Percentiles rank a stretch among this genome's conserved stretches.
phyloP scores from a whole-genome alignment of 2,888 invertebrate species.

The Maniola hyperantus region DNA sequence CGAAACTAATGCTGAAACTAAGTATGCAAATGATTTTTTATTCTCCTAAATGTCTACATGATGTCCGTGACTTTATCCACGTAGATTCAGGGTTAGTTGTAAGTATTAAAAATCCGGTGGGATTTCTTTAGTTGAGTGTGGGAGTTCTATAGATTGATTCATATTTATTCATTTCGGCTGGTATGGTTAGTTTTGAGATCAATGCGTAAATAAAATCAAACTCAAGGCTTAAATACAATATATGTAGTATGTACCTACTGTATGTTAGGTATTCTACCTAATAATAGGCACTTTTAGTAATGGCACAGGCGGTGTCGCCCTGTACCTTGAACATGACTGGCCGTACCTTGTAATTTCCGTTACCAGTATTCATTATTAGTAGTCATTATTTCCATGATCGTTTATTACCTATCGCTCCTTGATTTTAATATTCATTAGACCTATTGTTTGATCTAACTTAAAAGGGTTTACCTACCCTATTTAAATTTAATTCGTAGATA shows the following conservation, averaged over 20 bases:
- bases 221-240: too few species aligned
- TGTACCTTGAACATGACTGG: conserved; percentile 71
- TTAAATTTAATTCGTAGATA: conserved; percentile 21
- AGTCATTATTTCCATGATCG: conserved; percentile 63
- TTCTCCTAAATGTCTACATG: too few species aligned
- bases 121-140: too few species aligned
- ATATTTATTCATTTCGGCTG: too few species aligned
- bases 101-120: too few species aligned
- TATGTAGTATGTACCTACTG: too few species aligned
- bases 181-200: too few species aligned
- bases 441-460: conserved; percentile 49
- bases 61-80: too few species aligned
- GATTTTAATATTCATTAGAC: conserved; percentile 40
- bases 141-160: too few species aligned
- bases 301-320: conserved; percentile 53
- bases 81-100: too few species aligned
- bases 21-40: neutral
- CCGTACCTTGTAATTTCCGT: conserved; percentile 56
- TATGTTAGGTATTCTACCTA: too few species aligned
- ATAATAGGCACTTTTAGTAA: neutral
- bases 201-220: too few species aligned
- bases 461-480: conserved; percentile 48
- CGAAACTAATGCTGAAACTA: neutral
- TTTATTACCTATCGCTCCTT: conserved; percentile 31
- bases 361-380: conserved; percentile 60